phyloP scores from a whole-genome alignment of 2,113 vertebrate species.

The Toxotes jaculatrix region DNA sequence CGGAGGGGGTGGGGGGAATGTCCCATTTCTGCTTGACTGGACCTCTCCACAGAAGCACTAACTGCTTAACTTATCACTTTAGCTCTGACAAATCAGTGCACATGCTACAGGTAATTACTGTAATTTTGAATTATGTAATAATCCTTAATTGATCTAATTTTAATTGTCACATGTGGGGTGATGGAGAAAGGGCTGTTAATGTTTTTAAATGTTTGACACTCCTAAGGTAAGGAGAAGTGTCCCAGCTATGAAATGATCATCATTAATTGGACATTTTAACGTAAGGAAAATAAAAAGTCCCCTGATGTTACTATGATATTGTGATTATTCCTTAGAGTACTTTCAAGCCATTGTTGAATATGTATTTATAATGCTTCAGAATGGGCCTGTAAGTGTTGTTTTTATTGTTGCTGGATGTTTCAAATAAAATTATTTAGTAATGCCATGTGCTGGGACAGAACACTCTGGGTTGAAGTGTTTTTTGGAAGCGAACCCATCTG shows the following conservation, averaged over 20 bases:
- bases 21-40: slow-evolving; percentile 51
- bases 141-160: slow-evolving; percentile 39
- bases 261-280: slow-evolving; percentile 27
- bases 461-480: not conserved
- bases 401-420: slow-evolving; percentile 57
- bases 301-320: slow-evolving; percentile 40
- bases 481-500: slow-evolving; percentile 14
- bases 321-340: slow-evolving; percentile 43
- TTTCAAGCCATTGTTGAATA: slow-evolving; percentile 46
- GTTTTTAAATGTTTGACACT: slow-evolving; percentile 29
- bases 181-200: not conserved
- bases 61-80: slow-evolving; percentile 33
- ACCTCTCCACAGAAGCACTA: slow-evolving; percentile 35
- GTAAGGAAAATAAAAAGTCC: not conserved
- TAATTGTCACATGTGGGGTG: not conserved
- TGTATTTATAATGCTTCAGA: slow-evolving; percentile 75
- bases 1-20: not conserved
- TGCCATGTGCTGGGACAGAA: not conserved
- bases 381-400: slow-evolving; percentile 56
- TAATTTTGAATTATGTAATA: slow-evolving; percentile 24
- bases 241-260: not conserved
- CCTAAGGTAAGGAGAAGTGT: not conserved
- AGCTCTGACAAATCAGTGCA: slow-evolving; percentile 16
- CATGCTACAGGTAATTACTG: slow-evolving; percentile 16
- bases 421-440: slow-evolving; percentile 61